Conservation (phyloP, 2,113 vertebrate genomes). For the Microtus montanus region DNA sequence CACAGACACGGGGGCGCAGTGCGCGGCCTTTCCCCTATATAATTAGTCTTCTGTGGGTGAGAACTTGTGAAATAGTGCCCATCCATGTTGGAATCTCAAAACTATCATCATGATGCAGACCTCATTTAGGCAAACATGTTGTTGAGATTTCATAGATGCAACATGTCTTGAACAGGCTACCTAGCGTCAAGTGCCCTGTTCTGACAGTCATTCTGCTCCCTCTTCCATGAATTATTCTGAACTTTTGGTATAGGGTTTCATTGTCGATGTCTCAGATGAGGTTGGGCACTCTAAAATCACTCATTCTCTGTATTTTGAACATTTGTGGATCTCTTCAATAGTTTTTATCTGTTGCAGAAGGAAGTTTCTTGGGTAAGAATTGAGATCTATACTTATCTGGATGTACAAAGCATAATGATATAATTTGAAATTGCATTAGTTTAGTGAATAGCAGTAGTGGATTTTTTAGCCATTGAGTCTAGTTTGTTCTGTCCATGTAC, state of each 20-base stretch:
- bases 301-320: background rate
- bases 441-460: background rate
- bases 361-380: background rate
- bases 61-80: background rate
- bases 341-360: background rate
- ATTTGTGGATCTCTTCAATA: background rate
- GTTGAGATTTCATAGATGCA: background rate
- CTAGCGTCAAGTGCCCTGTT: background rate
- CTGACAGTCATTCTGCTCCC: background rate
- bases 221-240: background rate
- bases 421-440: background rate
- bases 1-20: no score
- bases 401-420: background rate
- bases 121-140: background rate
- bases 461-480: background rate
- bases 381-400: background rate
- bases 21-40: no score
- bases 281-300: background rate
- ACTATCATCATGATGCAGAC: background rate
- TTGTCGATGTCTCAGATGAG: background rate
- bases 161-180: background rate
- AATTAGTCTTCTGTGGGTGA: background rate
- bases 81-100: background rate
- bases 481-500: background rate
- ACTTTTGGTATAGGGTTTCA: background rate